A percentile compares a stretch with the other conserved stretches of the same genome.
These are phyloP conservation scores for Philopotamus ludificatus DNA, from an alignment of 1,140 invertebrate genomes.

Conservation along the genomic window DNA sequence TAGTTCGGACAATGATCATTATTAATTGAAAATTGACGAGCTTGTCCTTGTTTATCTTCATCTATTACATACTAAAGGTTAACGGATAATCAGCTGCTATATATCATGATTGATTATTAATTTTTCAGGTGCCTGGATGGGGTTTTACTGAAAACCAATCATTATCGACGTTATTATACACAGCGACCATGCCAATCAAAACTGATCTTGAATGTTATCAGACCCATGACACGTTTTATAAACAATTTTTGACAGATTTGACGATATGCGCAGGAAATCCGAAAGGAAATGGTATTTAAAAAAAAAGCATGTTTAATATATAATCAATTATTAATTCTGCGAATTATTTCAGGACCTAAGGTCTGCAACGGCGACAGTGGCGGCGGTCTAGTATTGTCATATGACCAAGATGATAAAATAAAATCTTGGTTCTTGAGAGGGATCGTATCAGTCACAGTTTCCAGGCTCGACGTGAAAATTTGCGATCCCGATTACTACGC, in stretches of 20 bases:
- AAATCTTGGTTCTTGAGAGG: slow-evolving; percentile 59
- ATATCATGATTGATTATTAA: background rate
- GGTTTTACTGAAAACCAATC: slow-evolving; percentile 20
- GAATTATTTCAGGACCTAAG: background rate
- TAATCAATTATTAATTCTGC: background rate
- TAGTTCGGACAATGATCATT: no score
- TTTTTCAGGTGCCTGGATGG: slow-evolving; percentile 33
- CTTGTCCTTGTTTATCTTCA: no score
- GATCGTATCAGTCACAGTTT: slow-evolving; percentile 58
- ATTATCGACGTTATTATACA: slow-evolving; percentile 9
- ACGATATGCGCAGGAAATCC: slow-evolving; percentile 37
- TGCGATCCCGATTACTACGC: slow-evolving; percentile 60
- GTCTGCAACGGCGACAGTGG: slow-evolving; percentile 66
- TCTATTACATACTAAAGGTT: background rate
- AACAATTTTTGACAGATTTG: slow-evolving; percentile 19
- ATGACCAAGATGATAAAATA: slow-evolving; percentile 47
- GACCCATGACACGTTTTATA: slow-evolving; percentile 27
- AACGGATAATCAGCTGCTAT: background rate
- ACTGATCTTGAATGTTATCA: slow-evolving; percentile 28
- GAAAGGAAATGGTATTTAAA: slow-evolving; percentile 28
- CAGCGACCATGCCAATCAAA: slow-evolving; percentile 18
- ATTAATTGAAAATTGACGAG: no score
- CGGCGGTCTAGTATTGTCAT: slow-evolving; percentile 59
- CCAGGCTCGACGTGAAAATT: slow-evolving; percentile 48
- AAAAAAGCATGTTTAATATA: background rate